A percentile compares a stretch with the other conserved stretches of the same genome.
phyloP scores from a whole-genome alignment of 2,797 vertebrate species.

The Avahi laniger region DNA sequence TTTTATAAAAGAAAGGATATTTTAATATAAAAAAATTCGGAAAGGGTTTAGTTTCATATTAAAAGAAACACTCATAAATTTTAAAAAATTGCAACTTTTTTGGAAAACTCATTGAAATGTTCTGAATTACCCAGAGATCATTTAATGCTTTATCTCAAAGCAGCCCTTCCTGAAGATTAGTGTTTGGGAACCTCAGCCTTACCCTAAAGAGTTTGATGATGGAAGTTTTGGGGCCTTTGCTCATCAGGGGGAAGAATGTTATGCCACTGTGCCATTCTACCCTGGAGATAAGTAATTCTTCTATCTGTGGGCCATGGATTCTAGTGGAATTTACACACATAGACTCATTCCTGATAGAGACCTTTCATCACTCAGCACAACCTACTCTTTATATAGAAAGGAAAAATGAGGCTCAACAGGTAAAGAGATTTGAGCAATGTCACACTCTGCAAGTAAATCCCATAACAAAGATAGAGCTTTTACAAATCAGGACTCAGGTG shows the following conservation, averaged over 20 bases:
- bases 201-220: not conserved
- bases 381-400: not conserved
- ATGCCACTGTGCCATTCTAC: not conserved
- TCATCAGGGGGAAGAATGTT: not conserved
- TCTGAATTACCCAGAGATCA: not conserved
- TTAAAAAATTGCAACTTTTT: not conserved
- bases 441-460: not conserved
- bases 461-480: not conserved
- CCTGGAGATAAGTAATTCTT: not conserved
- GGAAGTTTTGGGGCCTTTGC: not conserved
- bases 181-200: not conserved
- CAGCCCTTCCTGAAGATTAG: not conserved
- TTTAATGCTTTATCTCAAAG: not conserved
- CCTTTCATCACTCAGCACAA: not conserved
- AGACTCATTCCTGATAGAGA: not conserved
- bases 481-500: not conserved
- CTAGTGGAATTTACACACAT: not conserved
- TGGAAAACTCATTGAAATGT: not conserved
- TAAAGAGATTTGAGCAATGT: not conserved
- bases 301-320: not conserved
- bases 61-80: slow-evolving; percentile 17
- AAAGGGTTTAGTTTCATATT: not conserved
- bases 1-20: not conserved
- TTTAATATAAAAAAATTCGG: not conserved
- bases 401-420: not conserved